Evolutionary conservation across 2,113 vertebrate genomes (phyloP).

Genomic region (Zosterops borbonicus): DNA sequence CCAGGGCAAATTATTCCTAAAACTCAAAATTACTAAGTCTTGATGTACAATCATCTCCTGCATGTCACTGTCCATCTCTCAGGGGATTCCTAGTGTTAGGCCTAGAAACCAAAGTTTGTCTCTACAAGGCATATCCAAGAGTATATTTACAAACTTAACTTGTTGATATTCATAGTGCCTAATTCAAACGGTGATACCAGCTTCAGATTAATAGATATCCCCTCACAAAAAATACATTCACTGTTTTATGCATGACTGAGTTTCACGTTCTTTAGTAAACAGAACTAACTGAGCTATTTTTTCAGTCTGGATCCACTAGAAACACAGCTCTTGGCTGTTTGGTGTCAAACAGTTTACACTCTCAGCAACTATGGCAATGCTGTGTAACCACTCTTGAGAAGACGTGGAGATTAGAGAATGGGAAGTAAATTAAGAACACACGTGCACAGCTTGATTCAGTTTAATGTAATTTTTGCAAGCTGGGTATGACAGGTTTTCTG

Average conservation of each 20-base stretch:
- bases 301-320: background rate
- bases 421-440: background rate
- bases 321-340: background rate
- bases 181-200: background rate
- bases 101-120: background rate
- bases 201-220: background rate
- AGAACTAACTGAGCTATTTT: background rate
- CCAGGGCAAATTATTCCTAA: background rate
- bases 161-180: background rate
- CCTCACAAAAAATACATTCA: background rate
- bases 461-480: background rate
- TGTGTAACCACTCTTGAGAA: background rate
- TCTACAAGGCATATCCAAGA: background rate
- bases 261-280: background rate
- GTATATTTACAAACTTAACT: background rate
- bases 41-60: background rate
- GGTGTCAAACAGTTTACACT: background rate
- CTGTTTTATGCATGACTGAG: background rate
- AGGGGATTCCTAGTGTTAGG: background rate
- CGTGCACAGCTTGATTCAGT: background rate
- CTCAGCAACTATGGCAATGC: background rate
- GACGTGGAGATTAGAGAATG: background rate
- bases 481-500: background rate
- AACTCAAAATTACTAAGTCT: background rate
- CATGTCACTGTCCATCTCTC: background rate